phyloP scores from a whole-genome alignment of 1,140 invertebrate species.

The Oreohelix idahoensis region DNA sequence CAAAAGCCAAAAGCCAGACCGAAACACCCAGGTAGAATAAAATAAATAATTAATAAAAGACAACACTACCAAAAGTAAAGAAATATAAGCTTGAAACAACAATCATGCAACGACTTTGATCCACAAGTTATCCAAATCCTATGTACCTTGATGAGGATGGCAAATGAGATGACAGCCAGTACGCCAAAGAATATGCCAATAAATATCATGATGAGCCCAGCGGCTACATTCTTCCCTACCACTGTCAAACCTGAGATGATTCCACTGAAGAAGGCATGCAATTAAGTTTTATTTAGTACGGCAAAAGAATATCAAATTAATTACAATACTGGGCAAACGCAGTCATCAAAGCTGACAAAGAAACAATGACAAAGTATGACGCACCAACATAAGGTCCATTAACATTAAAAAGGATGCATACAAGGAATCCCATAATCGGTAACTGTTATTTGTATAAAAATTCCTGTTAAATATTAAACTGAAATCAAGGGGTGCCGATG shows the following conservation, averaged over 20 bases:
- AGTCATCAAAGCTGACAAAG: no score
- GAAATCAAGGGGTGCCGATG: no score
- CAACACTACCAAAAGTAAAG: neutral
- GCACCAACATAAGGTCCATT: no score
- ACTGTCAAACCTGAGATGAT: conserved; percentile 60
- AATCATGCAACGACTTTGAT: neutral
- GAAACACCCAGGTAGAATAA: no score
- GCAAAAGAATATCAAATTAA: neutral
- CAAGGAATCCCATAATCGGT: no score
- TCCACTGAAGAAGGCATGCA: conserved; percentile 58
- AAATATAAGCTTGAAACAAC: neutral
- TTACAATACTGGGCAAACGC: neutral
- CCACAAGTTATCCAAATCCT: neutral
- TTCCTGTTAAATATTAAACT: no score
- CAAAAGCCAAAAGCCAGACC: no score
- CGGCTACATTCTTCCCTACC: conserved; percentile 56
- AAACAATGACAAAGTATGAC: no score
- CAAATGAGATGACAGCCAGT: conserved; percentile 58
- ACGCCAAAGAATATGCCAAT: conserved; percentile 66
- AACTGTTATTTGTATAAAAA: no score
- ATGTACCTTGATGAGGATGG: conserved; percentile 64
- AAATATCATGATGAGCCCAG: conserved; percentile 67
- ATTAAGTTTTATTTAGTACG: neutral
- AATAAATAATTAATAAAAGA: no score
- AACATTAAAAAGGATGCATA: no score